phyloP scores from a whole-genome alignment of 1,140 invertebrate genomes.

The Conus ventricosus region DNA sequence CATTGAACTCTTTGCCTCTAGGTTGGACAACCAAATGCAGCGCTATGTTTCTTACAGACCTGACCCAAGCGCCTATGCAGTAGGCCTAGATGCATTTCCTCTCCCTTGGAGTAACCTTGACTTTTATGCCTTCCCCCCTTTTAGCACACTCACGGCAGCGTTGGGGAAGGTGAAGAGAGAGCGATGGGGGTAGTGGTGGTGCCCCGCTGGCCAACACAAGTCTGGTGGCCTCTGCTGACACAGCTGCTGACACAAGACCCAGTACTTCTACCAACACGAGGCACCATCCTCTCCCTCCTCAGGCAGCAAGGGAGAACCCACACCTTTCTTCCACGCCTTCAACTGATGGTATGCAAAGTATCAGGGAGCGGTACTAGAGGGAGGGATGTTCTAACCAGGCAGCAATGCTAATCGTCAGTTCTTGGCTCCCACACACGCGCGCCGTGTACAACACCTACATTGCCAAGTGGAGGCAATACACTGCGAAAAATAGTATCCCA shows the following conservation, averaged over 20 bases:
- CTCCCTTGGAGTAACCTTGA: conserved; percentile 18
- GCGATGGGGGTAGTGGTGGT: conserved; percentile 29
- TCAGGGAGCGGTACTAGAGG: conserved; percentile 37
- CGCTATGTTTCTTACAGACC: too few relatives aligned
- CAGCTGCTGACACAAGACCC: conserved; percentile 33
- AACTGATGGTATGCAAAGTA: conserved; percentile 44
- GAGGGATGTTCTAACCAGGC: conserved; percentile 29
- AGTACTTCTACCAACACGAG: conserved; percentile 24
- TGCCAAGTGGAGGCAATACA: conserved; percentile 39
- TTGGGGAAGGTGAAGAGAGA: conserved; percentile 37
- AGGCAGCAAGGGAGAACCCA: conserved; percentile 22
- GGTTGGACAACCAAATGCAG: conserved; percentile 33
- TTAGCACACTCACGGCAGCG: conserved; percentile 35
- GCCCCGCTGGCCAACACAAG: conserved; percentile 46
- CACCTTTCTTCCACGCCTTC: conserved; percentile 17
- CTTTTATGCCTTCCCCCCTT: conserved; percentile 10
- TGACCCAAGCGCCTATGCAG: background rate
- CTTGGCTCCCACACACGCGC: conserved; percentile 31
- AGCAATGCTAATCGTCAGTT: conserved; percentile 32
- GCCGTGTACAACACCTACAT: conserved; percentile 45
- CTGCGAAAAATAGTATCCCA: conserved; percentile 29
- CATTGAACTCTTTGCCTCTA: conserved; percentile 55
- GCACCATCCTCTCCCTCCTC: conserved; percentile 5
- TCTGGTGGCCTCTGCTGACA: conserved; percentile 39
- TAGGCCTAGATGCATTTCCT: conserved; percentile 54